These are phyloP conservation scores for Olivierus martensii DNA, from an alignment of 1,140 invertebrate species.

Conservation along the genomic window DNA sequence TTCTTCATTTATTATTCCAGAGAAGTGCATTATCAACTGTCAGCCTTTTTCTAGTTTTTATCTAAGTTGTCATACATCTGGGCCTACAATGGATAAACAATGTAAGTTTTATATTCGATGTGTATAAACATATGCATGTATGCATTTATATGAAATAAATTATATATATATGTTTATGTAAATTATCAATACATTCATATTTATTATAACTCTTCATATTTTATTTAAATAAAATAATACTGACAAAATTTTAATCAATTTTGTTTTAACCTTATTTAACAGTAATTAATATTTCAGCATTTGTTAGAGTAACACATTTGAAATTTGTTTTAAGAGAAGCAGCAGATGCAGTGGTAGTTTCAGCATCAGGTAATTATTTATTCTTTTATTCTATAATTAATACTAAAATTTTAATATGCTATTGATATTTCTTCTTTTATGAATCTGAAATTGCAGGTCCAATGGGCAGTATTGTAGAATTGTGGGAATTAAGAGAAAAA, in stretches of 20 bases:
- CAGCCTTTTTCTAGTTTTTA: constrained; percentile 70
- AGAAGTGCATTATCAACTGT: constrained; percentile 44
- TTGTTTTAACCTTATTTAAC: background rate
- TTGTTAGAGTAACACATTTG: constrained; percentile 45
- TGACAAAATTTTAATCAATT: background rate
- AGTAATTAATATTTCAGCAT: background rate
- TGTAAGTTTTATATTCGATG: constrained; percentile 1
- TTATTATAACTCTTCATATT: background rate
- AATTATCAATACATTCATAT: background rate
- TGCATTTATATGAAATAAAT: background rate
- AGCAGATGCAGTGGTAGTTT: constrained; percentile 61
- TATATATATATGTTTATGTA: background rate
- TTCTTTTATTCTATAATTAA: too few relatives aligned
- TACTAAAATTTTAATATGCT: too few relatives aligned
- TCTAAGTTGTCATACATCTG: constrained; percentile 43
- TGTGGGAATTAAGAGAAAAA: constrained; percentile 74
- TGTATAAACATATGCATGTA: background rate
- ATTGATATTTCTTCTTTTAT: too few relatives aligned
- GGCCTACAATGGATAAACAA: constrained; percentile 22
- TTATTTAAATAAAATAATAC: background rate
- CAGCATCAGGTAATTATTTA: constrained; percentile 36
- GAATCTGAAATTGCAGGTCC: constrained; percentile 23
- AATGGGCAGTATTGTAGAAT: constrained; percentile 52
- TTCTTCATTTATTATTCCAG: constrained; percentile 23
- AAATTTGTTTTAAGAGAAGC: constrained; percentile 67